Percentiles rank a stretch among this genome's conserved stretches.
Evolutionary conservation across 2,888 invertebrate species (phyloP).

Genomic region (Hanleya hanleyi): DNA sequence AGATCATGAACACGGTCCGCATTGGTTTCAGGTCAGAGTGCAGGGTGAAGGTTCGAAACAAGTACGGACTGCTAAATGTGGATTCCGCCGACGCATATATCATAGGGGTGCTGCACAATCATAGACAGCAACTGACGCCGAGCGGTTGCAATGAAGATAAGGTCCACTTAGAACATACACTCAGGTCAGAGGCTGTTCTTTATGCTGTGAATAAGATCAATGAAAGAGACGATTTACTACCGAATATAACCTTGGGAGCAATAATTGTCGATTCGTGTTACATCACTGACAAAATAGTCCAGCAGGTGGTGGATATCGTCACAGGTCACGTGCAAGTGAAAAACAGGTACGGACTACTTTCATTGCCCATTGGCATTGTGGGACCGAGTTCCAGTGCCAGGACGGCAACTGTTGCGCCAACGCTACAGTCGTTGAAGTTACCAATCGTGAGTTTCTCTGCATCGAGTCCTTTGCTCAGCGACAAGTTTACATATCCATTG

Average conservation of each 20-base stretch:
- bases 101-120: neutral
- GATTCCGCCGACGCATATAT: constrained; percentile 1
- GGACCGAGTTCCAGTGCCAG: neutral
- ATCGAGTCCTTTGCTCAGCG: neutral
- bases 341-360: neutral
- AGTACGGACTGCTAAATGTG: neutral
- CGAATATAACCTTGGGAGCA: neutral
- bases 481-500: neutral
- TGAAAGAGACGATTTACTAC: neutral
- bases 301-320: constrained; percentile 1
- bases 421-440: neutral
- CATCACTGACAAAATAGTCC: constrained; percentile 6
- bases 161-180: neutral
- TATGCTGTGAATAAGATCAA: neutral
- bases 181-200: neutral
- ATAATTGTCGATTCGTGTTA: neutral
- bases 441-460: constrained; percentile 1
- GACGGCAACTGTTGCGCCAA: neutral
- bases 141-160: neutral
- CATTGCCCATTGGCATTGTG: neutral
- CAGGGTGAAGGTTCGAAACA: neutral
- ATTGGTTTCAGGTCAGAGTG: neutral
- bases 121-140: neutral
- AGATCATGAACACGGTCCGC: neutral
- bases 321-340: neutral